Percentiles rank a stretch among this genome's conserved stretches.
phyloP scores from a whole-genome alignment of 2,797 vertebrate genomes.

The Periophthalmus magnuspinnatus region DNA sequence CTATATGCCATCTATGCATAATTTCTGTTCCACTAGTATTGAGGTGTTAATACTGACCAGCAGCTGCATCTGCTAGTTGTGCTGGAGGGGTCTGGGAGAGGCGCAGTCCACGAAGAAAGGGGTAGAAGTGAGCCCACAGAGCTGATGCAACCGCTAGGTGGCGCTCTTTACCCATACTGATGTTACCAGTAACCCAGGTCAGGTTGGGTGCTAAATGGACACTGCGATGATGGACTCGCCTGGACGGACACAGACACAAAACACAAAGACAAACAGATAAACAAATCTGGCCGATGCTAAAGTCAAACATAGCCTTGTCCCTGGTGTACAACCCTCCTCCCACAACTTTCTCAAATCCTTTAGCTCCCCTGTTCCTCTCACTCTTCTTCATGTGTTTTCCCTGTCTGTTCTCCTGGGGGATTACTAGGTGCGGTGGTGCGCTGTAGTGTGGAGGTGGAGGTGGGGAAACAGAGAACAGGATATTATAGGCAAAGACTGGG shows the following conservation, averaged over 20 bases:
- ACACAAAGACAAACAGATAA: constrained; percentile 45
- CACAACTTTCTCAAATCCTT: constrained; percentile 57
- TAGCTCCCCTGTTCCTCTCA: constrained; percentile 50
- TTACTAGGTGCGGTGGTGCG: constrained; percentile 68
- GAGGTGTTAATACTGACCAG: constrained; percentile 80
- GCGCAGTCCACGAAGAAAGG: constrained; percentile 87
- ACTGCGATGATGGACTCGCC: constrained; percentile 83
- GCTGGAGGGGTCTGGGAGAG: constrained; percentile 86
- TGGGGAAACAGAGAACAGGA: constrained; percentile 52
- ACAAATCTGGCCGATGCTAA: constrained; percentile 55
- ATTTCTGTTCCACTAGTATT: constrained; percentile 8
- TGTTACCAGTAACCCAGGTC: constrained; percentile 65
- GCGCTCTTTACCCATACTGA: constrained; percentile 88
- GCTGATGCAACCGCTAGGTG: constrained; percentile 91
- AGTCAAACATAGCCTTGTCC: constrained; percentile 39
- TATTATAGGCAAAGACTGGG: constrained; percentile 72
- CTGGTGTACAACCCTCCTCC: constrained; percentile 47
- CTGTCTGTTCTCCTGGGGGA: constrained; percentile 71
- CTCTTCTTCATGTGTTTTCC: constrained; percentile 65
- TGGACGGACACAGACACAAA: constrained; percentile 61
- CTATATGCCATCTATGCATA: background rate
- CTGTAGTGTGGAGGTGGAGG: constrained; percentile 58
- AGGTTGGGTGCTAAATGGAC: constrained; percentile 67
- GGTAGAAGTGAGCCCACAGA: constrained; percentile 94
- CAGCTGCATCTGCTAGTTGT: constrained; percentile 90